Percentiles rank a stretch among this genome's conserved stretches.
Conservation (phyloP, 1,140 invertebrate species). For the Panagrolaimus sp. region DNA sequence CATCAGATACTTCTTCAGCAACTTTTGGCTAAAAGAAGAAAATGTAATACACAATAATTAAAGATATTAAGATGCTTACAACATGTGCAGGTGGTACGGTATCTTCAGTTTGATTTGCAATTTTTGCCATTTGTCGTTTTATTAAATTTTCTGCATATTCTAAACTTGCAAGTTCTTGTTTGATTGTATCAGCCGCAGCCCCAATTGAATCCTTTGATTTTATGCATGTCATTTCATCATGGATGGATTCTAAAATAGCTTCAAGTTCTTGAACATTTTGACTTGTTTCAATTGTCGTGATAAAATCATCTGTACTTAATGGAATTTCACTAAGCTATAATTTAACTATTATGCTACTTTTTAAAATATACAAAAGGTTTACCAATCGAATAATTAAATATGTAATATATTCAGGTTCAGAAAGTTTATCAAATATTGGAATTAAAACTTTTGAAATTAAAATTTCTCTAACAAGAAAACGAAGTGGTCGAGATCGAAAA, state of each 20-base stretch:
- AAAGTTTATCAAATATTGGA: conserved; percentile 73
- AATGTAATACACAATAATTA: too few species aligned
- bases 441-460: conserved; percentile 73
- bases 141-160: conserved; percentile 73
- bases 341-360: background rate
- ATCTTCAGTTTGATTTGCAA: conserved; percentile 43
- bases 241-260: conserved; percentile 45
- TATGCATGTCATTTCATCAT: conserved; percentile 51
- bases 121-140: conserved; percentile 66
- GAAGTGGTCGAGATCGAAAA: conserved; percentile 72
- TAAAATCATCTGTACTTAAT: conserved; percentile 53
- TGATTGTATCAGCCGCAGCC: conserved; percentile 60
- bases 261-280: conserved; percentile 53
- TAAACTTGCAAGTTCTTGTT: conserved; percentile 80
- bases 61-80: conserved; percentile 14
- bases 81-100: conserved; percentile 42
- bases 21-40: conserved; percentile 14
- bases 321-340: conserved; percentile 42
- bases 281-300: conserved; percentile 44
- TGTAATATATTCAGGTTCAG: conserved; percentile 90
- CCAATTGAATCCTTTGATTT: conserved; percentile 40
- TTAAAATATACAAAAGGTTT: conserved; percentile 56
- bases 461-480: conserved; percentile 68
- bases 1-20: conserved; percentile 61
- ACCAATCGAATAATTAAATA: conserved; percentile 82